Evolutionary conservation across 2,797 vertebrate genomes (phyloP), one percentile per base, ranked within the genome.

Genomic region (Champsocephalus esox): DNA sequence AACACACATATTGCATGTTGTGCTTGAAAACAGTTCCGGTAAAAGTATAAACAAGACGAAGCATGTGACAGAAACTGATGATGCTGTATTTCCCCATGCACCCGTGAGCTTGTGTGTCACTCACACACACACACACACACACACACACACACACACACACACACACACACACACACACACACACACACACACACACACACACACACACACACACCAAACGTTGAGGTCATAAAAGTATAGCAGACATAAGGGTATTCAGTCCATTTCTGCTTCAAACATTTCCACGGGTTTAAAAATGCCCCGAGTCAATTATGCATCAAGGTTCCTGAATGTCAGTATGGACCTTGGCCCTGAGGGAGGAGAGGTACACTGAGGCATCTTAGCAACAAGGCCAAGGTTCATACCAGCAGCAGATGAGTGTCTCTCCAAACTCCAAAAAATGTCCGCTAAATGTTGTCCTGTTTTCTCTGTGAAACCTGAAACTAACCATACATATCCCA

Each of bases 401-500:
- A 58, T n/a, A 24, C 45, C 49, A 34, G 38, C 49, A 34, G 38
- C 44, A 44, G 60, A 81, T 54, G 48, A 57, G 72, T 50, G 73
- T 59, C 81, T 71, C 68, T 28, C 61, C 66, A 83, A 83, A 84
- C 82, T 77, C 70, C 73, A 55, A 77, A 69, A 55, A 80, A 70
- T 65, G 64, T 62, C 57, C 0, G n/a, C 66, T 61, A 57, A 83
- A 87, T 43, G 72, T 89, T 81, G 48, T 78, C 70, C 63, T 58
- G 75, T 82, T 82, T 83, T 75, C 78, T 67, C 12, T 10, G 12
- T 63, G 87, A 82, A 91, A 92, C 63, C 16, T 54, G 75, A 92
- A 86, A 70, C 90, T 74, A n/a, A 73, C 86, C 87, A 73, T 75
- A 87, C 89, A 92, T 92, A 91, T 88, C 87, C 44, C 28, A 77